A percentile compares a stretch with the other conserved stretches of the same genome.
These are phyloP conservation scores for Hermaeophaga mercurialis DNA, from an alignment of 2,888 invertebrate genomes.

Conservation along the genomic window DNA sequence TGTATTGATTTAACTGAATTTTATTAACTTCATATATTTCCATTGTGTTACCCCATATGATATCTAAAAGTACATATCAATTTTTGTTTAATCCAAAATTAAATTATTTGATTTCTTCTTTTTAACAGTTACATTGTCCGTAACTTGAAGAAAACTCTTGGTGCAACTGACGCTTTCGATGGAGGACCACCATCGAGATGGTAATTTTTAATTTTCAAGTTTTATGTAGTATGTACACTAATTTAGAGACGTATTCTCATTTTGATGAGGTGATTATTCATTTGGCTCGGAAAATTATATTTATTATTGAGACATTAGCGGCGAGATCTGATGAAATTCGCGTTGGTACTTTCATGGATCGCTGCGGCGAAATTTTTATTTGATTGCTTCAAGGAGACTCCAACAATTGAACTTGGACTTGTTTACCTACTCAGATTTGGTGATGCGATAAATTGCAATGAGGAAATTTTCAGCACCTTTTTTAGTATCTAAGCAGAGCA, in stretches of 20 bases:
- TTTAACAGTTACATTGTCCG: no score
- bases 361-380: constrained; percentile 12
- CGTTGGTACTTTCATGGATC: constrained; percentile 17
- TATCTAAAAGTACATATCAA: no score
- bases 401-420: constrained; percentile 10
- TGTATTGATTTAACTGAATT: no score
- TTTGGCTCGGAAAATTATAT: constrained; percentile 27
- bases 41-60: no score
- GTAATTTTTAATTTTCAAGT: constrained; percentile 20
- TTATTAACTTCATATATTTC: no score
- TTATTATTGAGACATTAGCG: constrained; percentile 32
- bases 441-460: neutral
- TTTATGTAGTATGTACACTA: constrained; percentile 24
- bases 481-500: no score
- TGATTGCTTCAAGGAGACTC: constrained; percentile 4
- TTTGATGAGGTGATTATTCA: constrained; percentile 29
- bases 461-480: neutral
- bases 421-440: constrained; percentile 1
- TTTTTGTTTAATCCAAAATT: no score
- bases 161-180: neutral
- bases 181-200: constrained; percentile 13
- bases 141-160: neutral
- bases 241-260: constrained; percentile 26
- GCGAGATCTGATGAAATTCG: constrained; percentile 27
- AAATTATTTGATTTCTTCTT: no score